phyloP scores from a whole-genome alignment of 2,797 vertebrate genomes.

The Hydrophis major region DNA sequence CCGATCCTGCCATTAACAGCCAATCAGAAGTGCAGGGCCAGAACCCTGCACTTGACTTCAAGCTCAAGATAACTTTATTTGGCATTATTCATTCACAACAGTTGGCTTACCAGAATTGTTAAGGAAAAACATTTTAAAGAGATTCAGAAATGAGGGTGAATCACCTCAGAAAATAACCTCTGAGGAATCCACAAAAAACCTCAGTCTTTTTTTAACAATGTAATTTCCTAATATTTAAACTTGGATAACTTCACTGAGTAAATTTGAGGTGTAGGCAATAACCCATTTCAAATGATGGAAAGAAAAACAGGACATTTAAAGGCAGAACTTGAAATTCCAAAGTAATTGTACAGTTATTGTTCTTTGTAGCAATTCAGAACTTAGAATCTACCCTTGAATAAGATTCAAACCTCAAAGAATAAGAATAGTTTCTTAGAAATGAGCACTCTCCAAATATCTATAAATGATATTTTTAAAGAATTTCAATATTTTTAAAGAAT shows the following conservation, averaged over 20 bases:
- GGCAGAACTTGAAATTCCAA: slow-evolving; percentile 41
- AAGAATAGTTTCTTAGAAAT: not conserved
- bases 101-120: slow-evolving; percentile 49
- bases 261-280: slow-evolving; percentile 49
- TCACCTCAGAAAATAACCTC: slow-evolving; percentile 21
- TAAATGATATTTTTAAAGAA: not conserved
- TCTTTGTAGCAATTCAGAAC: not conserved
- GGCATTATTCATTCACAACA: too few relatives aligned
- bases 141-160: not conserved
- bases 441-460: not conserved
- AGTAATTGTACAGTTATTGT: slow-evolving; percentile 15
- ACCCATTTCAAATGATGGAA: slow-evolving; percentile 65
- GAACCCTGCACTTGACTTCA: too few relatives aligned
- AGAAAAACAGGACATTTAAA: slow-evolving; percentile 55
- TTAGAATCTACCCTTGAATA: not conserved
- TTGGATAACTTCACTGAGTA: slow-evolving; percentile 20
- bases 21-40: too few relatives aligned
- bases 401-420: not conserved
- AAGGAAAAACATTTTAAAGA: slow-evolving; percentile 48
- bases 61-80: too few relatives aligned
- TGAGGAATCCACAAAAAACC: slow-evolving; percentile 42
- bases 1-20: too few relatives aligned
- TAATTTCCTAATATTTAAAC: slow-evolving; percentile 30
- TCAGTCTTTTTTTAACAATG: slow-evolving; percentile 45
- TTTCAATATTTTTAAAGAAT: not conserved